Evolutionary conservation across 1,140 invertebrate genomes (phyloP), one percentile per base, ranked within the genome.

Genomic region (Monochamus saltuarius): DNA sequence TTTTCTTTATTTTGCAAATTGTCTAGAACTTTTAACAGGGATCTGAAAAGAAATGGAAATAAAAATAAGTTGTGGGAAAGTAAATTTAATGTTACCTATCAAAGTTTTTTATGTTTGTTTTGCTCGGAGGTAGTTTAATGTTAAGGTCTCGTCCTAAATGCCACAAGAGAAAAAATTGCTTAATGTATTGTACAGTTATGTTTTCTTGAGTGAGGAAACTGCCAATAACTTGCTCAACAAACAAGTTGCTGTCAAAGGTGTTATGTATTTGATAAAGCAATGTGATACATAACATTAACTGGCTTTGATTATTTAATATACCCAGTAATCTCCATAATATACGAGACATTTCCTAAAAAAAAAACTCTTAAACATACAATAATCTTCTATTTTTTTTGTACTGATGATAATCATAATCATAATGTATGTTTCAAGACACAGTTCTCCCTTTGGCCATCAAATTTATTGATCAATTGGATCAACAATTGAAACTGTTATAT

Each of bases 121-220:
- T 66, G 35, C 69, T 60, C 10, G 70, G 63, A 7, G 73, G 67
- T 56, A 73, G 65, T 68, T 74, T 79, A 64, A 81, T 79, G 57
- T 82, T 80, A 67, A 83, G 79, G 53, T 91, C 89, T 60, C 91
- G 73, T 7, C 89, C 90, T 19, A 92, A 75, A 73, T 93, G 89
- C 90, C 90, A 94, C 1, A 94, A 75, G 1, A 88, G 78, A 14
- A 87, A 83, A 73, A 93, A 94, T 66, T 87, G 85, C 65, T 88
- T 86, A 60, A 89, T 88, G 16, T 88, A 84, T 58, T 85, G 83
- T 59, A 89, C 81, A 71, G 77, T 78, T 36, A 75, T 71, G 54
- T 71, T 76, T 10, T 79, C 77, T 59, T 77, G 75, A 46, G 77
- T 81, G 51, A 81, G 71, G 9, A 80, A 81, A 7, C 75, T 72